These are phyloP conservation scores for Archegozetes longisetosus DNA, from an alignment of 1,140 invertebrate genomes.

Conservation along the genomic window DNA sequence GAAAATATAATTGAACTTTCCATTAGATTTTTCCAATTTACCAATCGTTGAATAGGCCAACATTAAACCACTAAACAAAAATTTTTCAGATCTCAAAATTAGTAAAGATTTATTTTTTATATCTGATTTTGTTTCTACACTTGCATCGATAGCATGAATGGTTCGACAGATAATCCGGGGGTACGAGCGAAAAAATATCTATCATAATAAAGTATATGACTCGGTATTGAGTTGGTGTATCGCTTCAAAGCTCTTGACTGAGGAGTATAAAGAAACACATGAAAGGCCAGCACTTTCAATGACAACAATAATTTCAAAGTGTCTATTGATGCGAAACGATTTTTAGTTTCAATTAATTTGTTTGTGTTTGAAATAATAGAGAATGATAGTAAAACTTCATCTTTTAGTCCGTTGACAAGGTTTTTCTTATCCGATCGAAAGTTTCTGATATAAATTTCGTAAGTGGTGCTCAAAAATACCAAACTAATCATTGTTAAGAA, in stretches of 20 bases:
- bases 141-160: slow-evolving; percentile 8
- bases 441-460: not conserved
- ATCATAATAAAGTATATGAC: not conserved
- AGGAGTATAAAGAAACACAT: not conserved
- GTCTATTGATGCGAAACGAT: not conserved
- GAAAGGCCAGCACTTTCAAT: not conserved
- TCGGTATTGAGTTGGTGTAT: not conserved
- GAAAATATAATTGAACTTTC: slow-evolving; percentile 5
- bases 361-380: not conserved
- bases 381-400: slow-evolving; percentile 6
- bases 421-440: not conserved
- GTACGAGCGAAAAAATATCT: slow-evolving; percentile 1
- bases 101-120: too few relatives aligned
- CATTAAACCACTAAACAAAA: not conserved
- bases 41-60: not conserved
- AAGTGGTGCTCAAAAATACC: not conserved
- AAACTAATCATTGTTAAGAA: not conserved
- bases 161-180: slow-evolving; percentile 1
- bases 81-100: not conserved
- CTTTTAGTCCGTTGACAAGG: not conserved
- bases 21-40: not conserved
- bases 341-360: not conserved
- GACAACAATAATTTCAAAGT: not conserved
- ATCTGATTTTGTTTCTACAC: not conserved
- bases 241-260: not conserved